Evolutionary conservation across 2,797 vertebrate species (phyloP), one percentile per base, ranked within the genome.

Genomic region (Pelochelys cantorii): DNA sequence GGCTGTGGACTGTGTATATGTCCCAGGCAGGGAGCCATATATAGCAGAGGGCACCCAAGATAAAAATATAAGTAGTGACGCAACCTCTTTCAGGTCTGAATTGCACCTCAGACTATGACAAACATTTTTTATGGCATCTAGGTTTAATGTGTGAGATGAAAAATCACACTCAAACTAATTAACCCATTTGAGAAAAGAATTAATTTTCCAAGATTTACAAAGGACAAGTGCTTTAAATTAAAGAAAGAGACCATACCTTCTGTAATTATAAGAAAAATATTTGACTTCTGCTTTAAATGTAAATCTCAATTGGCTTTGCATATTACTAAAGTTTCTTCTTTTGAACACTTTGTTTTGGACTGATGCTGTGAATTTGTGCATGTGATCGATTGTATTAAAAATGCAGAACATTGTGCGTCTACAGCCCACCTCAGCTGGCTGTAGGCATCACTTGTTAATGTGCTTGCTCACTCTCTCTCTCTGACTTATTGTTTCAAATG

Each of bases 201-300:
- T 18, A 34, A 68, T 68, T 68, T n/a, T 68, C 42, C 42, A 48
- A 48, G 42, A 9, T 68, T 68, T 17, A n/a, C 62, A 68, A 68
- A 68, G 14, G 13, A 14, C 34, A 68, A 34, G 31, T 68, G 62
- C 62, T 68, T 68, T 34, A 71, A 59, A 4, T 29, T 54, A 60
- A 48, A 60, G 6, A 23, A 78, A 27, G 25, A 85, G 31, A 37
- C 34, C 77, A 81, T 77, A 88, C 27, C 10, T 1, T 1, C 17
- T 56, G 34, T 31, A 62, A 62, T 75, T 84, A 62, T 54, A 87
- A 83, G 5, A 59, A 54, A 91, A 91, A 75, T 78, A 8, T 8
- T 2, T 83, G 53, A 54, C 79, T 90, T 34, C 34, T 77, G 74
- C 14, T 55, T 65, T 53, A 85, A 81, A 65, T 11, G 17, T 62